Conservation (phyloP, 1,140 invertebrate species). For the Galleria mellonella region DNA sequence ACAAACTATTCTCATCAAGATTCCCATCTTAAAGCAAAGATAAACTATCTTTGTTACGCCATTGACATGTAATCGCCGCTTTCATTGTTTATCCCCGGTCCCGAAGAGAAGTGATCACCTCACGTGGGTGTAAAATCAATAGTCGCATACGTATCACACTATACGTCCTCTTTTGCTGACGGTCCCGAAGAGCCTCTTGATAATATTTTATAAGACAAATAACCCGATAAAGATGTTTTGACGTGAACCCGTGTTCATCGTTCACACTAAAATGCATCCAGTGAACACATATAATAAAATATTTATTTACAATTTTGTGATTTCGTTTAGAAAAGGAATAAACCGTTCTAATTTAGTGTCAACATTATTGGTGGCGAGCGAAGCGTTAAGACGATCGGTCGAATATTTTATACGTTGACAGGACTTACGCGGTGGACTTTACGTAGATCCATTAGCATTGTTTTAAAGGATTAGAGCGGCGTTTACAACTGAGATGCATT, state of each 20-base stretch:
- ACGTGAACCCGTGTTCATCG: constrained; percentile 73
- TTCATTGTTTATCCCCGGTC: constrained; percentile 65
- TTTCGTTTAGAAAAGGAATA: constrained; percentile 55
- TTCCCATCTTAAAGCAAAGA: constrained; percentile 55
- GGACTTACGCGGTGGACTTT: constrained; percentile 53
- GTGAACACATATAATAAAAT: constrained; percentile 69
- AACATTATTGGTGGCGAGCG: constrained; percentile 65
- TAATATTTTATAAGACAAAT: constrained; percentile 75
- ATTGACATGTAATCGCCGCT: constrained; percentile 62
- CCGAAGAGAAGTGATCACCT: constrained; percentile 60
- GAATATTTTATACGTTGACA: constrained; percentile 61
- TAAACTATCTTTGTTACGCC: constrained; percentile 63
- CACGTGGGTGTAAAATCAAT: constrained; percentile 68
- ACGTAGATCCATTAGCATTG: constrained; percentile 71
- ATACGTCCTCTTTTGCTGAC: constrained; percentile 70
- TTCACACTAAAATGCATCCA: constrained; percentile 71
- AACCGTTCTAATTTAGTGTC: constrained; percentile 65
- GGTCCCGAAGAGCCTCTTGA: constrained; percentile 69
- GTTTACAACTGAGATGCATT: constrained; percentile 38
- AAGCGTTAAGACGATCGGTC: constrained; percentile 60
- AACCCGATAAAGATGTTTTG: constrained; percentile 74
- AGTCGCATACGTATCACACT: constrained; percentile 64
- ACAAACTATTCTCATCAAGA: constrained; percentile 39
- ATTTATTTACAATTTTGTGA: constrained; percentile 66
- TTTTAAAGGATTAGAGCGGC: constrained; percentile 67